Conservation (phyloP, 2,797 vertebrate species). For the Fistularia commersonii region DNA sequence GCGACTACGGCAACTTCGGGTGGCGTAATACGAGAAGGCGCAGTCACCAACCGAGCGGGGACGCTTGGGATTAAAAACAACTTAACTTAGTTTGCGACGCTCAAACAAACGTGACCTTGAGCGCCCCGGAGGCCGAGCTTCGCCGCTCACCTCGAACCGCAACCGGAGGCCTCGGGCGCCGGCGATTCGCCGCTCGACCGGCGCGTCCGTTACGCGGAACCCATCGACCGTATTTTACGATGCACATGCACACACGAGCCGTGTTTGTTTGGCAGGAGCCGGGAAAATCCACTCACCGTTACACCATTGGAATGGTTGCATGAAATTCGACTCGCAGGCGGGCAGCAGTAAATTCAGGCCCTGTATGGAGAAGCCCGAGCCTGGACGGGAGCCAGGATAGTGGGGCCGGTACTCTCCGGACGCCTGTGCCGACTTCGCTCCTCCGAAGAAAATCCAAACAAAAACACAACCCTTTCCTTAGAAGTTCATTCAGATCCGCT, state of each 20-base stretch:
- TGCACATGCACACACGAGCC: conserved; percentile 15
- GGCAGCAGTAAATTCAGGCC: conserved; percentile 64
- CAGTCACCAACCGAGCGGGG: conserved; percentile 5
- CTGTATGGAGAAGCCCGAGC: conserved; percentile 51
- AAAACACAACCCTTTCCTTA: too few species aligned
- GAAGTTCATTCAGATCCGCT: conserved; percentile 50
- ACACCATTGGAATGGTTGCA: conserved; percentile 84
- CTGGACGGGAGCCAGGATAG: conserved; percentile 47
- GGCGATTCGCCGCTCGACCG: conserved; percentile 9
- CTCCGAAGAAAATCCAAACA: conserved; percentile 38
- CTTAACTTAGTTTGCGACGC: neutral
- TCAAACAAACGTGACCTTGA: conserved; percentile 39
- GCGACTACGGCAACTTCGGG: conserved; percentile 5
- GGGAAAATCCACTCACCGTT: conserved; percentile 71
- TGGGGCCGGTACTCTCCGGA: conserved; percentile 31
- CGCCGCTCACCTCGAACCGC: conserved; percentile 6
- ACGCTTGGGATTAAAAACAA: neutral
- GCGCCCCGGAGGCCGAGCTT: conserved; percentile 2
- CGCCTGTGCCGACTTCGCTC: conserved; percentile 31
- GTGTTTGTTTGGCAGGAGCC: conserved; percentile 36
- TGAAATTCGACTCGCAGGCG: conserved; percentile 75
- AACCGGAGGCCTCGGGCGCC: conserved; percentile 11
- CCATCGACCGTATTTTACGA: conserved; percentile 17
- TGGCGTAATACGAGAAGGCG: neutral
- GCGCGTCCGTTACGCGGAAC: conserved; percentile 11